These are phyloP conservation scores for Carettochelys insculpta DNA, from an alignment of 2,113 vertebrate species.

Conservation along the genomic window DNA sequence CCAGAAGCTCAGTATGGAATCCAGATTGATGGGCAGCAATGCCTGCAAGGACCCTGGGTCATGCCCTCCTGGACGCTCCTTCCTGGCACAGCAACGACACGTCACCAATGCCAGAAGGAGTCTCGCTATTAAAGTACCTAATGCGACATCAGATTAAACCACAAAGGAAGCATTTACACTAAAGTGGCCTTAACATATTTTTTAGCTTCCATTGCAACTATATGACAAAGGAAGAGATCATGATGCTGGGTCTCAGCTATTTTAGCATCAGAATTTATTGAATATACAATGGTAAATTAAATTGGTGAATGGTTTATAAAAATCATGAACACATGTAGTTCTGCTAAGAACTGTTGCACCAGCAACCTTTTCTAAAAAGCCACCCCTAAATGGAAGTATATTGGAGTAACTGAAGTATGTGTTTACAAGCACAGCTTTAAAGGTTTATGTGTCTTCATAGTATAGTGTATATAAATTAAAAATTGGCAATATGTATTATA, in stretches of 20 bases:
- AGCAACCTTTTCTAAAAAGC: background rate
- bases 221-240: constrained; percentile 43
- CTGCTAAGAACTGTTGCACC: background rate
- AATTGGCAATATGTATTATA: constrained; percentile 62
- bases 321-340: background rate
- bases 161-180: constrained; percentile 51
- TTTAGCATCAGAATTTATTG: constrained; percentile 36
- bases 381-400: constrained; percentile 8
- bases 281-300: constrained; percentile 12
- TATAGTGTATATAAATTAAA: constrained; percentile 65
- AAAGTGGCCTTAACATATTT: constrained; percentile 82
- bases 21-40: constrained; percentile 82
- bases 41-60: constrained; percentile 53
- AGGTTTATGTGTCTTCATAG: constrained; percentile 67
- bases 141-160: constrained; percentile 83
- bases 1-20: constrained; percentile 93
- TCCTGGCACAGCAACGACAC: constrained; percentile 92
- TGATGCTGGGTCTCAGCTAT: constrained; percentile 38
- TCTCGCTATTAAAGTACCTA: constrained; percentile 83
- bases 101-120: constrained; percentile 88
- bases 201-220: constrained; percentile 55
- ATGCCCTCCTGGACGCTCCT: constrained; percentile 82
- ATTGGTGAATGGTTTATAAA: background rate
- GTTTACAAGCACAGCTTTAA: constrained; percentile 59
- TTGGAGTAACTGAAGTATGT: constrained; percentile 52